Conservation (phyloP, 2,797 vertebrate species). For the Taeniopygia guttata region DNA sequence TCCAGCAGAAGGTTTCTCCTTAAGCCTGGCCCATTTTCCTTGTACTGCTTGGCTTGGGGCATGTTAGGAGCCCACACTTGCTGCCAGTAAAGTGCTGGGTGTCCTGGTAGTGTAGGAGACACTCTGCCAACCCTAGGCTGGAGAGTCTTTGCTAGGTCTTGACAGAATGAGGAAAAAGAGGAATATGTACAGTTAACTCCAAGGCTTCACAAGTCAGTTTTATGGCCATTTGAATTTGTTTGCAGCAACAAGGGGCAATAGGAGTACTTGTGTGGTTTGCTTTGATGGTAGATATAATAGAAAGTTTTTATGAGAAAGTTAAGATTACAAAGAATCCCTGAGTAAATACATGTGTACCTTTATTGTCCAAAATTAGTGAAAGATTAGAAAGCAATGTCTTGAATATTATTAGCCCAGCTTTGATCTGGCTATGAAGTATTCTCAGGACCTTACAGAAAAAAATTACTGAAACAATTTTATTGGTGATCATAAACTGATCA, state of each 20-base stretch:
- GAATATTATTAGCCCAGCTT: neutral
- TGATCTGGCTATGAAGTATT: neutral
- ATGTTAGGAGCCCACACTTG: accelerated
- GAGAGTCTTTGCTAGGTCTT: neutral
- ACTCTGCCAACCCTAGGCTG: neutral
- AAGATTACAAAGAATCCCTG: neutral
- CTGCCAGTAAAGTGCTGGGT: neutral
- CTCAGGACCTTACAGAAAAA: neutral
- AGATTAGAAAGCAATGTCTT: neutral
- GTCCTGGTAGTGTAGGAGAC: neutral
- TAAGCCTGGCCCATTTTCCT: neutral
- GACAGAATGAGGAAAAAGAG: neutral
- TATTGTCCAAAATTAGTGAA: neutral
- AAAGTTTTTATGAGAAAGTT: neutral
- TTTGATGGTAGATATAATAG: neutral
- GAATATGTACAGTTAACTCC: neutral
- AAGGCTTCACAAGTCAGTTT: neutral
- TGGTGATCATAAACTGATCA: neutral
- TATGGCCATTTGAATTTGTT: neutral
- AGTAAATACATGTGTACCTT: neutral
- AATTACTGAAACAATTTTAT: neutral
- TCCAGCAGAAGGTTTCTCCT: neutral
- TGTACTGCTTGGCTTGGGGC: neutral
- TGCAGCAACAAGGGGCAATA: neutral
- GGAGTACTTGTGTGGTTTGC: neutral